Evolutionary conservation across 2,797 vertebrate species (phyloP).

Genomic region (Chaetophractus vellerosus): DNA sequence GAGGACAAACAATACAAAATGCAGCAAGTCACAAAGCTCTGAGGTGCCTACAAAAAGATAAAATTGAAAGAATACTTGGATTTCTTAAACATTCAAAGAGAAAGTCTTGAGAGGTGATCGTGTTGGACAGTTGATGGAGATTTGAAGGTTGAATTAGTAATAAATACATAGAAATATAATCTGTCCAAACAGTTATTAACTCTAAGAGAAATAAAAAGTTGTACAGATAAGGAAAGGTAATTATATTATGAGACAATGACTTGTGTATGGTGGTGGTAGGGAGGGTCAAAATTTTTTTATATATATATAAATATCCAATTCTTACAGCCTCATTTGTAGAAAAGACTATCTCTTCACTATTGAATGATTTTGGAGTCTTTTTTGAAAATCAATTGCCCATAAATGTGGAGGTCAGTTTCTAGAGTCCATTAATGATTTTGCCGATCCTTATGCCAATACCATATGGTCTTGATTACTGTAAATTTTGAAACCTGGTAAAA

Average conservation of each 20-base stretch:
- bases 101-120: not conserved
- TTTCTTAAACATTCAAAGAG: not conserved
- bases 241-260: not conserved
- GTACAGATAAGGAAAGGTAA: not conserved
- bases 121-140: not conserved
- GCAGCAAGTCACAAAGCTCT: not conserved
- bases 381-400: not conserved
- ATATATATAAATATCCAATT: not conserved
- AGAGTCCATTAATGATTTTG: not conserved
- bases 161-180: not conserved
- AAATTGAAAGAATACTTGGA: not conserved
- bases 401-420: not conserved
- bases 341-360: not conserved
- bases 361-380: not conserved
- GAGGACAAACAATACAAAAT: not conserved
- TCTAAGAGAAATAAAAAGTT: not conserved
- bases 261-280: not conserved
- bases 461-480: not conserved
- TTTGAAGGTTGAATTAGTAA: constrained; percentile 23
- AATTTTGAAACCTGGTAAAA: not conserved
- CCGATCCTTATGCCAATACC: not conserved
- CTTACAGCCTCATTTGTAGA: not conserved
- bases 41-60: not conserved
- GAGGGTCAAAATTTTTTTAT: not conserved
- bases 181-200: not conserved